Evolutionary conservation across 2,797 vertebrate species (phyloP).

Genomic region (Menidia menidia): DNA sequence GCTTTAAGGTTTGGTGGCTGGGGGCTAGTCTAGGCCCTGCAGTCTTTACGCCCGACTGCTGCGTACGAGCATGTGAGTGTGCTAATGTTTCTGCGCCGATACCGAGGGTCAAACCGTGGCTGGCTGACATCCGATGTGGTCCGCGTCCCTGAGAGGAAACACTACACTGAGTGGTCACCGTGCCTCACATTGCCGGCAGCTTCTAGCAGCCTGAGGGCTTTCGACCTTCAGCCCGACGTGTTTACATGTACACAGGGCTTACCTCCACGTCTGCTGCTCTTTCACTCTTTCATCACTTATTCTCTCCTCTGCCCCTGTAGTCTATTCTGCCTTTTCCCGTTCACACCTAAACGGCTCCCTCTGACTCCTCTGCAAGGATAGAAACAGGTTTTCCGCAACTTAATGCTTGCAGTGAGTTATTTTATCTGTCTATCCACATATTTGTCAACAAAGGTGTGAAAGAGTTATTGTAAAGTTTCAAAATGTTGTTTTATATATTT

Average conservation of each 20-base stretch:
- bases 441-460: too few relatives aligned
- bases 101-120: slow-evolving; percentile 43
- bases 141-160: slow-evolving; percentile 39
- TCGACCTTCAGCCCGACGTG: slow-evolving; percentile 22
- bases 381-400: too few relatives aligned
- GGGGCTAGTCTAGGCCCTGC: slow-evolving; percentile 12
- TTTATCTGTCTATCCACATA: too few relatives aligned
- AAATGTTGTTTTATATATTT: too few relatives aligned
- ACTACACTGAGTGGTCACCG: slow-evolving; percentile 35
- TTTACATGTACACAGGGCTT: slow-evolving; percentile 64
- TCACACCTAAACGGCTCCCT: neutral
- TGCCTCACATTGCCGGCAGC: slow-evolving; percentile 21
- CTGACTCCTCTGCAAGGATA: neutral
- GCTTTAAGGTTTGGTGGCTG: neutral
- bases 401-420: too few relatives aligned
- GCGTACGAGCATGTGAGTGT: slow-evolving; percentile 28
- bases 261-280: slow-evolving; percentile 32
- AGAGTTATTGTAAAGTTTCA: too few relatives aligned
- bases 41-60: slow-evolving; percentile 37
- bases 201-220: slow-evolving; percentile 13
- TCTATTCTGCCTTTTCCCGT: neutral
- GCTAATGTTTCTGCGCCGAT: neutral
- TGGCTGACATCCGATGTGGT: slow-evolving; percentile 49
- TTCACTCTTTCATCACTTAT: slow-evolving; percentile 14
- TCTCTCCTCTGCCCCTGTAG: slow-evolving; percentile 1